Base-by-base conservation (phyloP, 2,113 vertebrate genomes). In the Arizona elegans region DNA sequence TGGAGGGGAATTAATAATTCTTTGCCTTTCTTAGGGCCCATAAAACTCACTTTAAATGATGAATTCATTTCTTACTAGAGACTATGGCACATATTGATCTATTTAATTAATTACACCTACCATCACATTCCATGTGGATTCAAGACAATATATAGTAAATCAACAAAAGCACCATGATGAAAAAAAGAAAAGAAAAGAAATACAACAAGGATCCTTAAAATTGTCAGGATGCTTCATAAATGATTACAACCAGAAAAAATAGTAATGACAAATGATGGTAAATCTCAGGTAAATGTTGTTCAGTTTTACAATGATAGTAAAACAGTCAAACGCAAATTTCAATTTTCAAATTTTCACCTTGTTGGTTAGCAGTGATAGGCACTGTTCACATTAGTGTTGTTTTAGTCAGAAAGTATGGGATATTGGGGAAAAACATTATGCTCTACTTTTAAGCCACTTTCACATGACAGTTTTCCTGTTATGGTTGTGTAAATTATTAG, bases 381-480 rank as follows among this genome's bases (percentile, higher is more conserved):
- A 26, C 13, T 23, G 53, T 75, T 19, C 89, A 19, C 7, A 47
- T 1, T 52, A 2, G 0, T 47, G 3, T 19, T 70, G 13, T 3
- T 56, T 54, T 93, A 89, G 17, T 89, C 24, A 52, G 65, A 88
- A 2, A 89, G 50, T 38, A 50, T 23, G 47, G 55, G n/a, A 26
- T 23, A 0, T 91, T 87, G 91, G n/a, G 47, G 56, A 1, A 70
- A 92, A 52, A 50, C 10, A 65, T 3, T 5, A 1, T 86, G 24
- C 7, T 17, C 24, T 38, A 92, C n/a, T 91, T 88, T 56, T 50
- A 56, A 93, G 29, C 8, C 50, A 1, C 2, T 33, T 55, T 70
- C 29, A 56, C 65, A 52, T 88, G 21, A 17, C 47, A 91, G 4
- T 90, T 93, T 88, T 92, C 70, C 17, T 93, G 10, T 92, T 92